Conservation (phyloP, 2,888 invertebrate species). For the Lepidocyrtoides sp. region DNA sequence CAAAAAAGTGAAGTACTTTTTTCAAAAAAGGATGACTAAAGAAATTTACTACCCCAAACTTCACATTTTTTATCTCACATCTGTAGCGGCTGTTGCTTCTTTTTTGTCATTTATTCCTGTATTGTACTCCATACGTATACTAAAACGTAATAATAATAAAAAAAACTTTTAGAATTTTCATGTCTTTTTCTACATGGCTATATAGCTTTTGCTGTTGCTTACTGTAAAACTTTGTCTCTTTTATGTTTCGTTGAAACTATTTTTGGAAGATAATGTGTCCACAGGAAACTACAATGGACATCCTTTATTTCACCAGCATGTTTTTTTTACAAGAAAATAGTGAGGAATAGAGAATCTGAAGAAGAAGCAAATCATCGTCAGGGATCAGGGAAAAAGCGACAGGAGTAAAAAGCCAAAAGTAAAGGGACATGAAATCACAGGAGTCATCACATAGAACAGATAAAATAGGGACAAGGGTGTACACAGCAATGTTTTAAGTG, state of each 20-base stretch:
- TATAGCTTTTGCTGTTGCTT: constrained; percentile 19
- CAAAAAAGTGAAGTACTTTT: neutral
- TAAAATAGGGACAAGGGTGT: constrained; percentile 3
- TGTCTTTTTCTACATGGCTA: neutral
- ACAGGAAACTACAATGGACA: constrained; percentile 8
- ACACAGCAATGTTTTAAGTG: constrained; percentile 20
- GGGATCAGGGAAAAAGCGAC: neutral
- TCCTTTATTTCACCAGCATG: neutral
- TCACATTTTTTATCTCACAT: constrained; percentile 7
- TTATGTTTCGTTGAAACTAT: neutral
- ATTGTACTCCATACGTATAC: neutral
- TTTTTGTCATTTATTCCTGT: neutral
- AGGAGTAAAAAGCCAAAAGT: neutral
- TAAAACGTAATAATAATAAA: constrained; percentile 3
- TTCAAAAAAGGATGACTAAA: constrained; percentile 8
- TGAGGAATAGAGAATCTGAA: neutral
- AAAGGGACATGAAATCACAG: constrained; percentile 45
- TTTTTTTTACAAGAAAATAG: neutral
- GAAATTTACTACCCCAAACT: constrained; percentile 16
- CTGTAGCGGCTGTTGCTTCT: neutral
- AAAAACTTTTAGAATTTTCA: neutral
- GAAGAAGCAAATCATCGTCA: neutral
- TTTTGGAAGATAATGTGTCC: constrained; percentile 15
- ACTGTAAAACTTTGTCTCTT: constrained; percentile 18
- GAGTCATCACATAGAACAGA: constrained; percentile 14